These are phyloP conservation scores for Glossophaga mutica DNA, from an alignment of 2,797 vertebrate species.

Conservation along the genomic window DNA sequence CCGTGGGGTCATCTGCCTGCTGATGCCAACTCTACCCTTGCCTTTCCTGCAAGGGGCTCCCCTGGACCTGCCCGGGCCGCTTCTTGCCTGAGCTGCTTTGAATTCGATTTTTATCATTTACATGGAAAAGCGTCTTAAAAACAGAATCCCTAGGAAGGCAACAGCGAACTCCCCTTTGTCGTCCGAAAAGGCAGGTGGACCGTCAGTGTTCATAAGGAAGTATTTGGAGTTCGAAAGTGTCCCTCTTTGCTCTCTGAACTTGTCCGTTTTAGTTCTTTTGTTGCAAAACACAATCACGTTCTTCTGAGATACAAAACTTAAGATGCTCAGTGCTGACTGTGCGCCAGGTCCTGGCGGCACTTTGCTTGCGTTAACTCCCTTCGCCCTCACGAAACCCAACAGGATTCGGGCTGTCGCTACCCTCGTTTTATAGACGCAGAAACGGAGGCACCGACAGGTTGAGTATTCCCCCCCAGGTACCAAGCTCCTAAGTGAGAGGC, in stretches of 20 bases:
- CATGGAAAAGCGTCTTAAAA: neutral
- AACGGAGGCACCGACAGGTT: neutral
- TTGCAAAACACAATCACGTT: fast-evolving
- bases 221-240: neutral
- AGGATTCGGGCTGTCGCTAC: fast-evolving
- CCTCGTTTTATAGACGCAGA: neutral
- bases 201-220: neutral
- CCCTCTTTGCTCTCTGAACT: neutral
- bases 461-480: neutral
- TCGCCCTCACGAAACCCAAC: neutral
- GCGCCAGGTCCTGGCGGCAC: too few relatives aligned
- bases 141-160: neutral
- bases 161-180: fast-evolving
- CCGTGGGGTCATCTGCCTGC: fast-evolving
- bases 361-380: neutral
- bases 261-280: neutral
- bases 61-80: fast-evolving
- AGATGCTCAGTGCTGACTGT: fast-evolving
- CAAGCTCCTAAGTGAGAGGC: neutral
- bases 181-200: neutral
- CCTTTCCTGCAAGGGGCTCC: fast-evolving
- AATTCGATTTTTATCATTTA: neutral
- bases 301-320: neutral
- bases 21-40: fast-evolving
- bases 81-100: neutral